Percentiles rank a stretch among this genome's conserved stretches.
These are phyloP conservation scores for Fragum fragum DNA, from an alignment of 2,888 invertebrate species.

Conservation along the genomic window DNA sequence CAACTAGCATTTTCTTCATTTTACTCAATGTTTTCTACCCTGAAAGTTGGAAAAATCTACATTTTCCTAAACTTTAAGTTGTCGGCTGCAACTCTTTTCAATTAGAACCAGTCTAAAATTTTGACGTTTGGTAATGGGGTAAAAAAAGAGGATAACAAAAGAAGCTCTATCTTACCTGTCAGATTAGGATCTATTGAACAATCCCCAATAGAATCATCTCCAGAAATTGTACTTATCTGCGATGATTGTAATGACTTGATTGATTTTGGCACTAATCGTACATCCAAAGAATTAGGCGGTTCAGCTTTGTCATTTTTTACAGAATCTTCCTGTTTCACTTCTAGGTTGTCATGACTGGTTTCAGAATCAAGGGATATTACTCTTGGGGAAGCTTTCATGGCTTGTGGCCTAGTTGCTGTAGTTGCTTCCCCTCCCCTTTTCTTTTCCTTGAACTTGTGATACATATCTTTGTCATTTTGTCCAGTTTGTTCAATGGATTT, in stretches of 20 bases:
- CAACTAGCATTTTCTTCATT: too few relatives aligned
- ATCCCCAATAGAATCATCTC: conserved; percentile 82
- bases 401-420: conserved; percentile 56
- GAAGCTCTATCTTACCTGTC: conserved; percentile 71
- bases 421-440: conserved; percentile 66
- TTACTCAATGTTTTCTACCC: too few relatives aligned
- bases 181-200: conserved; percentile 82
- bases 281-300: conserved; percentile 73
- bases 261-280: conserved; percentile 68
- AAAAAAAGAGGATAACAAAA: background rate
- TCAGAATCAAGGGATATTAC: conserved; percentile 43
- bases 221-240: conserved; percentile 73
- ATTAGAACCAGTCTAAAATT: too few relatives aligned
- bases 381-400: conserved; percentile 69
- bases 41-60: too few relatives aligned
- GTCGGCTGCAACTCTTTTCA: too few relatives aligned
- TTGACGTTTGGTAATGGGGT: too few relatives aligned
- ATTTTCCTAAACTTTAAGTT: too few relatives aligned
- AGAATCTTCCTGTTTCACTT: background rate
- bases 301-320: conserved; percentile 14
- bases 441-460: conserved; percentile 82
- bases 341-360: conserved; percentile 7
- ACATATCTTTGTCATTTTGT: conserved; percentile 76
- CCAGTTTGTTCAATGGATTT: conserved; percentile 82
- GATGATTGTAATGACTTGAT: conserved; percentile 71